Evolutionary conservation across 2,113 vertebrate genomes (phyloP).

Genomic region (Falco punctatus): DNA sequence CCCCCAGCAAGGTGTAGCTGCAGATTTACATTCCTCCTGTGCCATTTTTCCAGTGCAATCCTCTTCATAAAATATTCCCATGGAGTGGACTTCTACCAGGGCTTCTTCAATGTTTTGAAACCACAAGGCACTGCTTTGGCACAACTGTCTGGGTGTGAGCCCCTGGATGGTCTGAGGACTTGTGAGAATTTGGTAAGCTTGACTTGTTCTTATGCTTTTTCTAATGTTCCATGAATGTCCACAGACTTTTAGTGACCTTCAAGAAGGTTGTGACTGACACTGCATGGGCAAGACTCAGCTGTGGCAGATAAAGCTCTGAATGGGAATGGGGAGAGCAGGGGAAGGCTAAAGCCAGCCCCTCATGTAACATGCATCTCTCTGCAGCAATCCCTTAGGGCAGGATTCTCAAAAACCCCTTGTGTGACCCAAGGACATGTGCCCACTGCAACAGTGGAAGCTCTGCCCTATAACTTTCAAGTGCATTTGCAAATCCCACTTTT

Average conservation of each 20-base stretch:
- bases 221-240: neutral
- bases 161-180: neutral
- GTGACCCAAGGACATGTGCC: neutral
- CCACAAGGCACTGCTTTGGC: neutral
- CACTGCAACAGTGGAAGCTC: neutral
- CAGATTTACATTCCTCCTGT: neutral
- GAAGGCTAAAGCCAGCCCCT: neutral
- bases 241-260: neutral
- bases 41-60: neutral
- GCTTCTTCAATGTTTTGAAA: neutral
- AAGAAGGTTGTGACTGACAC: neutral
- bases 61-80: neutral
- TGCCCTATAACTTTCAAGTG: neutral
- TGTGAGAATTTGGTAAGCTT: neutral
- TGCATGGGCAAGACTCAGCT: neutral
- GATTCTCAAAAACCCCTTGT: neutral
- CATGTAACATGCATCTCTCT: neutral
- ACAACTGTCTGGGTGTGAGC: neutral
- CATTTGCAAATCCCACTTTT: neutral
- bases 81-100: neutral
- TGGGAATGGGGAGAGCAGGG: neutral
- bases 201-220: neutral
- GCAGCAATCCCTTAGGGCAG: neutral
- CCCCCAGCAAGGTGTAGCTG: neutral
- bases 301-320: neutral